Percentiles rank a stretch among this genome's conserved stretches.
Conservation (phyloP, 2,113 vertebrate genomes). For the Ibidorhyncha struthersii region DNA sequence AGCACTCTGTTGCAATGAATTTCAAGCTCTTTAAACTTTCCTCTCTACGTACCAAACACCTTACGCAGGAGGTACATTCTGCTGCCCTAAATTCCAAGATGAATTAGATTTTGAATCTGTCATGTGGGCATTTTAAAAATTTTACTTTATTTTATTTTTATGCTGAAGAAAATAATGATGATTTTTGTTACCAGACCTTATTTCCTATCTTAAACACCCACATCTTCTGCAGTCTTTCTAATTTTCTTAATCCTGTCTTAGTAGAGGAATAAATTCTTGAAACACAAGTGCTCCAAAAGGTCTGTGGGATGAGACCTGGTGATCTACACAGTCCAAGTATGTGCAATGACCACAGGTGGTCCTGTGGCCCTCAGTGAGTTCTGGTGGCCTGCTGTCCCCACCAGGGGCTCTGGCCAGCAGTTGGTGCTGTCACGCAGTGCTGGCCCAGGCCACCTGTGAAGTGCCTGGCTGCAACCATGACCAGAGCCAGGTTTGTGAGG, state of each 20-base stretch:
- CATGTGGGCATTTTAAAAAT: background rate
- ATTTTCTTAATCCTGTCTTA: background rate
- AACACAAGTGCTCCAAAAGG: background rate
- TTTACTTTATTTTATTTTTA: background rate
- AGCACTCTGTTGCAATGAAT: background rate
- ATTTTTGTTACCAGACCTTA: background rate
- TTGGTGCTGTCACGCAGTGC: accelerated
- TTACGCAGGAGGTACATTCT: background rate
- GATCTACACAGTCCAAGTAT: background rate
- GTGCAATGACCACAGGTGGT: background rate
- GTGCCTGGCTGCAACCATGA: background rate
- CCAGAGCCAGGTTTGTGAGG: background rate
- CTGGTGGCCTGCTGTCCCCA: background rate
- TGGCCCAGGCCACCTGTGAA: background rate
- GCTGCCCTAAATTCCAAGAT: background rate
- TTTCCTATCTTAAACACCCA: background rate
- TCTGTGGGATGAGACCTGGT: background rate
- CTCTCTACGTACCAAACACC: background rate
- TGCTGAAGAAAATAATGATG: background rate
- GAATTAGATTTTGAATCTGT: background rate
- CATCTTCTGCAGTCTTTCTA: background rate
- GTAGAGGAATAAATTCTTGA: background rate
- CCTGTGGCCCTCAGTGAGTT: background rate
- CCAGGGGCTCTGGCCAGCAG: background rate
- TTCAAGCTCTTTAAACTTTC: background rate